phyloP scores from a whole-genome alignment of 2,888 invertebrate species.

The Nezara viridula region DNA sequence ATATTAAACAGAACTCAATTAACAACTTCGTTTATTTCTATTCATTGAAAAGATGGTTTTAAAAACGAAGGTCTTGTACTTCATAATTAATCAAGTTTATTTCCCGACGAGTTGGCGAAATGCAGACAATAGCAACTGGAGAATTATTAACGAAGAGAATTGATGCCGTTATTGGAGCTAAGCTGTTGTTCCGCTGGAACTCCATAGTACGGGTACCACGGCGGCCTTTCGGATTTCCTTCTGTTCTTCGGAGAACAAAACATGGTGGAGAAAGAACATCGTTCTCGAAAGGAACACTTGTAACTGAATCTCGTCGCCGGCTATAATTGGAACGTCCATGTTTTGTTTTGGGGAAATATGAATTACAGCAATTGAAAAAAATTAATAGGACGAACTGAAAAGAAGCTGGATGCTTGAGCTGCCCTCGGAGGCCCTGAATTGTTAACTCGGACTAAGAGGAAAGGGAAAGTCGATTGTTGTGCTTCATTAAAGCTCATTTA shows the following conservation, averaged over 20 bases:
- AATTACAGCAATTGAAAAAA: neutral
- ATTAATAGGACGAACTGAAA: neutral
- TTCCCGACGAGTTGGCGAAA: neutral
- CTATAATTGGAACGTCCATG: neutral
- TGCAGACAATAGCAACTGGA: neutral
- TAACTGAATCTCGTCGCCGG: neutral
- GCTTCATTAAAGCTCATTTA: slow-evolving; percentile 35
- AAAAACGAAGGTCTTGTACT: neutral
- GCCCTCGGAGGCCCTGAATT: neutral
- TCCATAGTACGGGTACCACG: neutral
- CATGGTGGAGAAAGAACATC: neutral
- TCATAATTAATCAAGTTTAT: slow-evolving; percentile 1
- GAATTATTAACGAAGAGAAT: slow-evolving; percentile 1
- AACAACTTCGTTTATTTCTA: neutral
- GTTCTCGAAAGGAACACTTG: neutral
- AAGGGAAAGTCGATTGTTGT: slow-evolving; percentile 30
- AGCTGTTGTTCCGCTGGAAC: neutral
- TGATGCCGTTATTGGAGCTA: neutral
- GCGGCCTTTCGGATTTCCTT: neutral
- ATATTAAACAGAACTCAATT: neutral
- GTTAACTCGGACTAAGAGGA: neutral
- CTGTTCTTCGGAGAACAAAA: neutral
- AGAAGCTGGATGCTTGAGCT: neutral
- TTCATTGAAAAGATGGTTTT: neutral
- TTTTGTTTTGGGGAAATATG: neutral